Percentiles rank a stretch among this genome's conserved stretches.
Evolutionary conservation across 37 sponge, comb jelly and placozoan genomes (phyloP).

Genomic region (Dysidea cf. avara): DNA sequence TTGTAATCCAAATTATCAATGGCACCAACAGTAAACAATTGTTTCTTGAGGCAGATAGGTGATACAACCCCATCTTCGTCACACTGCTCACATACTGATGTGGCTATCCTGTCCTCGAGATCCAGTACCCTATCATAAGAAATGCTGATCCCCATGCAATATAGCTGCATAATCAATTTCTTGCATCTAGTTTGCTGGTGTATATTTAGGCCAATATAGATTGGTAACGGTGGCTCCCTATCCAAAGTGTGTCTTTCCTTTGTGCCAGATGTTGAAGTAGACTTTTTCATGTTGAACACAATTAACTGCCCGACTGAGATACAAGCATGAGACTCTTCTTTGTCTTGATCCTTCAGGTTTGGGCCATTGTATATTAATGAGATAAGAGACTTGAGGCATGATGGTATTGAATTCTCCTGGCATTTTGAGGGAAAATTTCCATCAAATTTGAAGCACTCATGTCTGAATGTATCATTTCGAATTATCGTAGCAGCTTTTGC

Average conservation of each 20-base stretch:
- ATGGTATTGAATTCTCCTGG: constrained; percentile 11
- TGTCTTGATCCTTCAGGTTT: constrained; percentile 38
- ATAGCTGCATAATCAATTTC: constrained; percentile 34
- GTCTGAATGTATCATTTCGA: constrained; percentile 6
- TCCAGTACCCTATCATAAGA: constrained; percentile 55
- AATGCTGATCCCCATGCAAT: constrained; percentile 50
- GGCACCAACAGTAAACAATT: constrained; percentile 35
- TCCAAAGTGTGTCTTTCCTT: constrained; percentile 40
- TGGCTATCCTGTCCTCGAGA: constrained; percentile 39
- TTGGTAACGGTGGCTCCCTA: constrained; percentile 25
- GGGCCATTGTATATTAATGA: constrained; percentile 23
- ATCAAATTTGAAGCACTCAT: constrained; percentile 11
- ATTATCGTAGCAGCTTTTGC: constrained; percentile 32
- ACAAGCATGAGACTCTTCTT: constrained; percentile 29
- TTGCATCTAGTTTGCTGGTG: constrained; percentile 38
- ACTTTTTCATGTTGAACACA: constrained; percentile 17
- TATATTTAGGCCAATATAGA: constrained; percentile 37
- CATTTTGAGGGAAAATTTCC: constrained; percentile 14
- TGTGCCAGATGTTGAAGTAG: constrained; percentile 12
- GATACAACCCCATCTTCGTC: constrained; percentile 33
- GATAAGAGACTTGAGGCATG: constrained; percentile 22
- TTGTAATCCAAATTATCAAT: constrained; percentile 42
- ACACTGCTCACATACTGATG: constrained; percentile 34
- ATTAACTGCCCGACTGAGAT: constrained; percentile 26
- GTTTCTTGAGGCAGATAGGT: constrained; percentile 26